These are phyloP conservation scores for Bradypodion pumilum DNA, from an alignment of 2,797 vertebrate genomes.

Conservation along the genomic window DNA sequence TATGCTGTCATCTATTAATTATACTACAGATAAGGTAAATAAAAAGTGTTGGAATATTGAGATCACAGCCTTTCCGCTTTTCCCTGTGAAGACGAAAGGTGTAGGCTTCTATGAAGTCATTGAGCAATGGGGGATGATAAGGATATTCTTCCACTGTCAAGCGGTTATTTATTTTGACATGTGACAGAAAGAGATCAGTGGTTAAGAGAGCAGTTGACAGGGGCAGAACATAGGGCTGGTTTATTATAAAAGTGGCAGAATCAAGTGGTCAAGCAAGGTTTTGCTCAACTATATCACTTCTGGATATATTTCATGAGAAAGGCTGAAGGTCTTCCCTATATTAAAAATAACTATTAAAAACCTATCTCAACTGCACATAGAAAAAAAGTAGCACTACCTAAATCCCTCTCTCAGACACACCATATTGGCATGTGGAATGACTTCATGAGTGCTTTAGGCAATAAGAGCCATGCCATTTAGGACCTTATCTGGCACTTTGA, in stretches of 20 bases:
- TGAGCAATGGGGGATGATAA: conserved; percentile 59
- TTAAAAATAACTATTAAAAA: not conserved
- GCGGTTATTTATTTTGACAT: conserved; percentile 67
- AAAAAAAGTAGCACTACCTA: not conserved
- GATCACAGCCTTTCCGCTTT: conserved; percentile 78
- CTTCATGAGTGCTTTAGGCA: no score
- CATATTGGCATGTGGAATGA: not conserved
- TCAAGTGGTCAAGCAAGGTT: conserved; percentile 3
- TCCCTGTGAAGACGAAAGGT: conserved; percentile 74
- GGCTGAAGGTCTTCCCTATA: not conserved
- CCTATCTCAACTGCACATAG: no score
- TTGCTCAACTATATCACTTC: not conserved
- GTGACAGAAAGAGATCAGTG: conserved; percentile 67
- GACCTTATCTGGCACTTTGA: no score
- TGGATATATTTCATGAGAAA: no score
- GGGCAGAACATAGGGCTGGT: conserved; percentile 28
- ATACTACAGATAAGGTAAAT: conserved; percentile 82
- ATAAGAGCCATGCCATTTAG: no score
- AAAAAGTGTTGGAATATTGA: conserved; percentile 74
- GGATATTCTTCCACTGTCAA: conserved; percentile 62
- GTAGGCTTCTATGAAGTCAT: conserved; percentile 70
- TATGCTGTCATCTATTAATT: conserved; percentile 79
- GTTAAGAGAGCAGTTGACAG: conserved; percentile 46
- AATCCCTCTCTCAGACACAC: not conserved
- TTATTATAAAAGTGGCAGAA: not conserved